Base-by-base conservation (phyloP, 2,888 invertebrate genomes). In the Lasioglossum leucozonium region DNA sequence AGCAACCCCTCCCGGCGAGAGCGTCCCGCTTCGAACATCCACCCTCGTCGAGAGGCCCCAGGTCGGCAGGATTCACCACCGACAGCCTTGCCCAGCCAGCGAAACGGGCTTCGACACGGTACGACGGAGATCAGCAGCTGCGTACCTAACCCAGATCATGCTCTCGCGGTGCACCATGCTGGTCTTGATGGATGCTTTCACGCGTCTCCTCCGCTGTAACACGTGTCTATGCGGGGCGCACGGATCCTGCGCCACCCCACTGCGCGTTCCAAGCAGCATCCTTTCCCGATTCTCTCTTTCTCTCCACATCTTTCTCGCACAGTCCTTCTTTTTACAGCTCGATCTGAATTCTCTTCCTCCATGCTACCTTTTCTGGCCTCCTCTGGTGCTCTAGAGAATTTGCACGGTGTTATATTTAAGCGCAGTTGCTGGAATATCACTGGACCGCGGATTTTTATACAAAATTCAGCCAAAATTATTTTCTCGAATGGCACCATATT, bases 101-200 rank as follows among this genome's bases (percentile, higher is more conserved):
- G 84, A 85, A 78, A 87, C 88, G 79, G 79, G 79, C 77, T 77
- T 62, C 86, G 91, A 90, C 88, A 89, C 87, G 90, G 86, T 90
- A 85, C 82, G 89, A 40, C 86, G 88, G 67, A 91, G 88, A 88
- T 88, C 88, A 88, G 88, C 91, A 91, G 92, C 90, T 90, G 92
- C 86, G 88, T 87, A 78, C 87, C 88, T 51, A 51, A 51, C 51
- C 51, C 51, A 51, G 51, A 51, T 51, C 51, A 84, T 88, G 87
- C 89, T 89, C 89, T 89, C 88, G 81, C 84, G 89, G 85, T 85
- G 89, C 88, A 80, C 89, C 90, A 89, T 91, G 89, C 88, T 85
- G 90, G 86, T 86, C 89, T 72, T 92, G 92, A 92, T 92, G 89
- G 91, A 92, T 93, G 92, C 89, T 92, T 90, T 88, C 86, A 88